These are phyloP conservation scores for Parascotia fuliginaria DNA, from an alignment of 2,888 invertebrate species.

Conservation along the genomic window DNA sequence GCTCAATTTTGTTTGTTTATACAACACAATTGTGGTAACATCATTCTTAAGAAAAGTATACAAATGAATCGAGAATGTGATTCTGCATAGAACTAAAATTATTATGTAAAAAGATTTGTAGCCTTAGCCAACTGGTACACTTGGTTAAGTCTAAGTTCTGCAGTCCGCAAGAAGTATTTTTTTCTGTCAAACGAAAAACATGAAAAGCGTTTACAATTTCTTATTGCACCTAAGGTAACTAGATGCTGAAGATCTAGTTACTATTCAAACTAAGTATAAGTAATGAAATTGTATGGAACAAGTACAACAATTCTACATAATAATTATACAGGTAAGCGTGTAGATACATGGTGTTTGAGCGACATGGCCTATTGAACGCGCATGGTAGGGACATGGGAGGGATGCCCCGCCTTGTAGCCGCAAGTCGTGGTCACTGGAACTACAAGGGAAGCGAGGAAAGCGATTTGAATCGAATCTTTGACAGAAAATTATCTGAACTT, in stretches of 20 bases:
- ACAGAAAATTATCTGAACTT: too few species aligned
- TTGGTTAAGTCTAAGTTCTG: too few species aligned
- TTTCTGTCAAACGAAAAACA: too few species aligned
- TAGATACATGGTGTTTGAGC: slow-evolving; percentile 46
- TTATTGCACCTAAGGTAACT: too few species aligned
- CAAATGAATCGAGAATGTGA: slow-evolving; percentile 62
- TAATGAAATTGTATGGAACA: too few species aligned
- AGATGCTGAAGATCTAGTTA: too few species aligned
- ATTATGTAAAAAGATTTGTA: slow-evolving; percentile 16
- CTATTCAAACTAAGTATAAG: too few species aligned
- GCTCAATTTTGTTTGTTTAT: slow-evolving; percentile 33
- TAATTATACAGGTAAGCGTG: slow-evolving; percentile 11
- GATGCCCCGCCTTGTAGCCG: slow-evolving; percentile 61
- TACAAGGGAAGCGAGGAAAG: slow-evolving; percentile 32
- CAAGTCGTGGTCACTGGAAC: slow-evolving; percentile 41
- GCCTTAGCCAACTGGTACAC: too few species aligned
- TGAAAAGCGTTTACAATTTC: too few species aligned
- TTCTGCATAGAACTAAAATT: slow-evolving; percentile 41
- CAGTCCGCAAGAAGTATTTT: too few species aligned
- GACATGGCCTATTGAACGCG: slow-evolving; percentile 65
- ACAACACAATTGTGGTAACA: slow-evolving; percentile 14
- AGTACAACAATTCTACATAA: slow-evolving; percentile 11
- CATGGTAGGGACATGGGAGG: slow-evolving; percentile 59
- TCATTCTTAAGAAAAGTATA: slow-evolving; percentile 52
- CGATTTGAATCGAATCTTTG: slow-evolving; percentile 10